Conservation (phyloP, 2,113 vertebrate species). For the Corythornis cristatus region DNA sequence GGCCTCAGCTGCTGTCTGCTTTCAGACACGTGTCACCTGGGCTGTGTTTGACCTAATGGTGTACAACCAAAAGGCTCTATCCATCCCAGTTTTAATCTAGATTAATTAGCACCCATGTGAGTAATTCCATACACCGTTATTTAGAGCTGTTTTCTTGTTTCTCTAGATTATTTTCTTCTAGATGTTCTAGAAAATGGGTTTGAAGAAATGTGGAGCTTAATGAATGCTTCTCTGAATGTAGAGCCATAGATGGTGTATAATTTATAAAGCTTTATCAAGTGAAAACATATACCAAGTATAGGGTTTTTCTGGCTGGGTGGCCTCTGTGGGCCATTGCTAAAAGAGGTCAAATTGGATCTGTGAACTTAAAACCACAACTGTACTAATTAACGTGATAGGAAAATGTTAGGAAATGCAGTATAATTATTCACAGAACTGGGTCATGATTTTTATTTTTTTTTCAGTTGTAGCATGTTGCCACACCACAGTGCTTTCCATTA, state of each 20-base stretch:
- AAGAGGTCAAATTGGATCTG: conserved; percentile 47
- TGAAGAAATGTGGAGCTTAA: background rate
- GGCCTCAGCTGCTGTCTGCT: background rate
- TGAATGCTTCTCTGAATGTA: background rate
- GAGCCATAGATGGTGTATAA: background rate
- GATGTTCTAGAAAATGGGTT: background rate
- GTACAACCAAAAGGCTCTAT: background rate
- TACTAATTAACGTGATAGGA: background rate
- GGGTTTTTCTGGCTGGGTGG: conserved; percentile 20
- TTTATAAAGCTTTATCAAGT: conserved; percentile 2
- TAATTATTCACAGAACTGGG: conserved; percentile 51
- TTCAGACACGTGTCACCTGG: background rate
- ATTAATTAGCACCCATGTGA: background rate
- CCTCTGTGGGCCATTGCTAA: conserved; percentile 29
- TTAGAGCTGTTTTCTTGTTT: background rate
- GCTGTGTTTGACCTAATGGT: background rate
- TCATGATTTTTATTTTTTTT: conserved; percentile 60
- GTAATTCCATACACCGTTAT: background rate
- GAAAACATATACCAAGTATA: background rate
- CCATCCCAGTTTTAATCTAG: background rate
- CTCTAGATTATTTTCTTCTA: background rate
- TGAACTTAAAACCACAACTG: conserved; percentile 35
- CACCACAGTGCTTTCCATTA: conserved; percentile 60
- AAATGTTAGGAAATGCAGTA: conserved; percentile 29
- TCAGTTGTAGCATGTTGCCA: conserved; percentile 23